Evolutionary conservation across 2,888 invertebrate species (phyloP).

Genomic region (Stegophylla sp.): DNA sequence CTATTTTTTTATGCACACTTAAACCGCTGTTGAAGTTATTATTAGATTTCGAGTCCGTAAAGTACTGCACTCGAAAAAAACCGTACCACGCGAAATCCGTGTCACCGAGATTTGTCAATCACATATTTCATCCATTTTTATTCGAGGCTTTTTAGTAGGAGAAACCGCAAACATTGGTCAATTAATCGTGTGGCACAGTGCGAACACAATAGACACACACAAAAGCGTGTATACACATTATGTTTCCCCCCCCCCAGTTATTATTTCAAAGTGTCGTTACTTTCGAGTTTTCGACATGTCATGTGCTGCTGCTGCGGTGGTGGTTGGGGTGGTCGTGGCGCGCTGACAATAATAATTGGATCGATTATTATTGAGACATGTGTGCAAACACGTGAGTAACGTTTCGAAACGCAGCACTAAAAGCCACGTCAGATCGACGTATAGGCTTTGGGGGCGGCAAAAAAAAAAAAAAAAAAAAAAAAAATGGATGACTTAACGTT

Average conservation of each 20-base stretch:
- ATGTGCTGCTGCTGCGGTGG: no score
- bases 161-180: conserved; percentile 20
- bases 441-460: no score
- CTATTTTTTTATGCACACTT: no score
- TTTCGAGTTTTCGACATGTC: conserved; percentile 20
- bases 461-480: no score
- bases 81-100: neutral
- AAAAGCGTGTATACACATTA: neutral
- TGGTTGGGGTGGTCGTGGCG: no score
- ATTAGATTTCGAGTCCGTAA: neutral
- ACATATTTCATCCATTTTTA: neutral
- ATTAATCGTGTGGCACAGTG: conserved; percentile 3
- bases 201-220: neutral
- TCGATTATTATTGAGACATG: conserved; percentile 27
- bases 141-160: neutral
- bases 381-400: neutral
- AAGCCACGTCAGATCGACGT: conserved; percentile 22
- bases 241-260: neutral
- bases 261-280: neutral
- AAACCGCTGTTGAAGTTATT: no score
- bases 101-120: conserved; percentile 11
- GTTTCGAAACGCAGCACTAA: conserved; percentile 23
- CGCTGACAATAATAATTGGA: conserved; percentile 17
- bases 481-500: no score
- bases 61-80: neutral